These are phyloP conservation scores for Helarctos malayanus DNA, from an alignment of 2,797 vertebrate genomes.

Conservation along the genomic window DNA sequence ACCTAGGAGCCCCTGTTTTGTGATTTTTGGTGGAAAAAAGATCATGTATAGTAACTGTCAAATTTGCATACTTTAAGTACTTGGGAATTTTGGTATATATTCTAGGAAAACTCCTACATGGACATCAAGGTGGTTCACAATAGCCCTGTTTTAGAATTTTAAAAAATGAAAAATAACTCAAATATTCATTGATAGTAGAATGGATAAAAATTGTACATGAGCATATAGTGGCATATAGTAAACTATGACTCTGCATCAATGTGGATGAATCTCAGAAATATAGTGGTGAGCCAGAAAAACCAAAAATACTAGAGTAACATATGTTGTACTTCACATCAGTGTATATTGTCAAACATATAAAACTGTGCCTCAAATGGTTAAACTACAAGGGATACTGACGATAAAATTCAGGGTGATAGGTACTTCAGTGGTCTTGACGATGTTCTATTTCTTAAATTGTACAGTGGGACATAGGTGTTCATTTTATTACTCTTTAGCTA, in stretches of 20 bases:
- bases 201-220: background rate
- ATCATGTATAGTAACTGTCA: background rate
- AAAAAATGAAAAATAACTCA: background rate
- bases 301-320: background rate
- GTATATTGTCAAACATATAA: background rate
- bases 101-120: background rate
- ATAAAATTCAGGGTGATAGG: background rate
- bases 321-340: background rate
- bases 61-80: background rate
- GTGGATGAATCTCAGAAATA: background rate
- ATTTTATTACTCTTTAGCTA: background rate
- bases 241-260: background rate
- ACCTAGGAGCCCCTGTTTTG: background rate
- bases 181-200: background rate
- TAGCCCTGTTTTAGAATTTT: background rate
- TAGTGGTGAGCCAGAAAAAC: background rate
- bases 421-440: background rate
- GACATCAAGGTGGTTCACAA: background rate
- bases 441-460: background rate
- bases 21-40: background rate
- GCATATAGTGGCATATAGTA: background rate
- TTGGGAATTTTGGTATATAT: background rate
- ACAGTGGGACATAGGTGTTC: background rate
- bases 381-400: background rate
- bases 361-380: background rate